phyloP scores from a whole-genome alignment of 2,113 vertebrate genomes.

The Syrrhaptes paradoxus region DNA sequence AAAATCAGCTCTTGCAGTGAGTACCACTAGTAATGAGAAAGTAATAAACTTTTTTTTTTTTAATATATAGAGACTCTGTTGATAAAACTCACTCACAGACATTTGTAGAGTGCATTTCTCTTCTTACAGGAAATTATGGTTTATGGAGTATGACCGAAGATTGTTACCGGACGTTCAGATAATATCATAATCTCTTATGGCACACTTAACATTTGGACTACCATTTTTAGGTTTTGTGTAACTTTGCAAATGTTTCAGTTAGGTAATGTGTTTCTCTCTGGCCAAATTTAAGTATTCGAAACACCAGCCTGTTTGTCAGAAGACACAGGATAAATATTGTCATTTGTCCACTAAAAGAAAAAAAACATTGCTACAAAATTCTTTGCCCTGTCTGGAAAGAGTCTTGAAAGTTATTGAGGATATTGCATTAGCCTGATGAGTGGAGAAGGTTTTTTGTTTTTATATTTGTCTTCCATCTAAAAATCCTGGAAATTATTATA shows the following conservation, averaged over 20 bases:
- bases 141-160: background rate
- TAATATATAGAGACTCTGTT: background rate
- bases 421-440: background rate
- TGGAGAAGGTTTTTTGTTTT: background rate
- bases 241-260: background rate
- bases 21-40: background rate
- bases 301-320: background rate
- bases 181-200: background rate
- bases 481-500: background rate
- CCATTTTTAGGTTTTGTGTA: background rate
- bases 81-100: background rate
- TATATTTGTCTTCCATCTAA: background rate
- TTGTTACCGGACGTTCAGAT: background rate
- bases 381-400: accelerated
- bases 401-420: background rate
- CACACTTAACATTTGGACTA: background rate
- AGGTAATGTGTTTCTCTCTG: background rate
- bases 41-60: background rate
- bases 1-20: background rate
- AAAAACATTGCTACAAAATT: background rate
- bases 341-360: background rate
- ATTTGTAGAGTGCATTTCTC: background rate
- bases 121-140: background rate
- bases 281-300: background rate
- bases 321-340: background rate